Evolutionary conservation across 2,797 vertebrate species (phyloP).

Genomic region (Notamacropus eugenii): DNA sequence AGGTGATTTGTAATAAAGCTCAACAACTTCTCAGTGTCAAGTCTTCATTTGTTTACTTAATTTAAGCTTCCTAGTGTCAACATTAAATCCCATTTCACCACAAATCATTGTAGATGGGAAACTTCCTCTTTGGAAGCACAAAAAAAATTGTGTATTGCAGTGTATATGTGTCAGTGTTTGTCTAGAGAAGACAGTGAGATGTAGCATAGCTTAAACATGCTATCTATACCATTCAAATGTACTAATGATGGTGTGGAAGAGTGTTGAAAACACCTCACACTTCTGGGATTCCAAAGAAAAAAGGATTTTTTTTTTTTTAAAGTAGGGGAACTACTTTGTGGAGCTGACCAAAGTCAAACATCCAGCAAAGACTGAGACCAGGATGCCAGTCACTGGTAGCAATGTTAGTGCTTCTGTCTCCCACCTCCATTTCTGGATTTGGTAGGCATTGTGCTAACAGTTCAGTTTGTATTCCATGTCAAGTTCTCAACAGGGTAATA

Average conservation of each 20-base stretch:
- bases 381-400: background rate
- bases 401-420: background rate
- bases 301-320: no score
- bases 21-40: background rate
- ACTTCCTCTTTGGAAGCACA: background rate
- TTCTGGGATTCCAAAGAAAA: background rate
- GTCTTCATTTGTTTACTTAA: background rate
- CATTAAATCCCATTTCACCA: background rate
- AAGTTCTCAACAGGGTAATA: background rate
- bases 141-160: background rate
- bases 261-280: background rate
- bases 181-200: background rate
- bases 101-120: background rate
- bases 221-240: background rate
- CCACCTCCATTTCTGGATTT: background rate
- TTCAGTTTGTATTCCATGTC: background rate
- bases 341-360: background rate
- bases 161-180: background rate
- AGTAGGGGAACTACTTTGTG: background rate
- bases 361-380: background rate
- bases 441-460: background rate
- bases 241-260: background rate
- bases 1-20: background rate
- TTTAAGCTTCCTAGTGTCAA: background rate
- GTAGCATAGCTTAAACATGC: background rate